phyloP scores from a whole-genome alignment of 2,888 invertebrate species.

The Rhingia rostrata region DNA sequence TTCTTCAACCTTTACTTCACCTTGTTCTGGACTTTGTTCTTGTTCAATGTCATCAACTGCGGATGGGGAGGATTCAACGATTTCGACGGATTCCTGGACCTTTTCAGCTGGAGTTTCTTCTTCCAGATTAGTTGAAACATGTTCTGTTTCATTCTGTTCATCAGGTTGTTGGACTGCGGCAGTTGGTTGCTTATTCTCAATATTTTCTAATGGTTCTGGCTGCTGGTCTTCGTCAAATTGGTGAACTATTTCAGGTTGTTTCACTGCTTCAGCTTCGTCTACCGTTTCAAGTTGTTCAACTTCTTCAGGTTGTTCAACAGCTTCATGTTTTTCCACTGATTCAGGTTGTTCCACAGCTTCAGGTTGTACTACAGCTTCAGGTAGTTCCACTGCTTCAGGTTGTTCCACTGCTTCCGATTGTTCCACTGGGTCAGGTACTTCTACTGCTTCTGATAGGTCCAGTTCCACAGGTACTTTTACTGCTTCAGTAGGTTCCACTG shows the following conservation, averaged over 20 bases:
- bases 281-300: slow-evolving; percentile 5
- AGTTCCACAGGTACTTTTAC: slow-evolving; percentile 63
- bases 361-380: neutral
- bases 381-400: slow-evolving; percentile 2
- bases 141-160: slow-evolving; percentile 7
- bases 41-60: neutral
- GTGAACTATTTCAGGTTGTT: neutral
- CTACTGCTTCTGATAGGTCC: slow-evolving; percentile 63
- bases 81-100: neutral
- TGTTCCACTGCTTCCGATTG: slow-evolving; percentile 53
- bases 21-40: neutral
- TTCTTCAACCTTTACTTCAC: neutral
- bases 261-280: neutral
- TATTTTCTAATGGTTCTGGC: neutral
- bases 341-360: neutral
- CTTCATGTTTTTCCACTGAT: slow-evolving; percentile 3
- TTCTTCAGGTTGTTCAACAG: neutral
- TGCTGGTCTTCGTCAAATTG: slow-evolving; percentile 1
- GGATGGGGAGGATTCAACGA: neutral
- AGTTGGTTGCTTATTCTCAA: neutral
- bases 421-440: slow-evolving; percentile 30
- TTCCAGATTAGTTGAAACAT: neutral
- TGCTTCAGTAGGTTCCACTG: neutral
- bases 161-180: slow-evolving; percentile 7
- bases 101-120: neutral